Percentiles rank a stretch among this genome's conserved stretches.
Conservation (phyloP, 2,797 vertebrate species). For the Pseudochromis fuscus region DNA sequence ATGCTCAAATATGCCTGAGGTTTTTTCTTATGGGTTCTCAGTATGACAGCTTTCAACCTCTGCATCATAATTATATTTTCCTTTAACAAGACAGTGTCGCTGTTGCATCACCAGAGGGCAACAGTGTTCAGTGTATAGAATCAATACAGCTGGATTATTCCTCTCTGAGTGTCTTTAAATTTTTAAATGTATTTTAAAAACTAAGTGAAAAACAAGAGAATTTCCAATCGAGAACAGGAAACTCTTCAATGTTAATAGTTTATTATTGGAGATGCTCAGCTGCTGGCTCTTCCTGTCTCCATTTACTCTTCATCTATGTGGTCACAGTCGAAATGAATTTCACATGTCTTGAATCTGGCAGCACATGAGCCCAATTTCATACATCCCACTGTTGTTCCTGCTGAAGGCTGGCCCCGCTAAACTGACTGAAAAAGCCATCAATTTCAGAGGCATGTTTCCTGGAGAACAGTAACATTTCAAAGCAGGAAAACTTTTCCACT, state of each 20-base stretch:
- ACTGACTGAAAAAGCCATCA: slow-evolving; percentile 32
- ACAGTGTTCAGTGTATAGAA: no score
- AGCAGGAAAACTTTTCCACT: not conserved
- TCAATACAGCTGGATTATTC: no score
- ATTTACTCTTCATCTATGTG: slow-evolving; percentile 38
- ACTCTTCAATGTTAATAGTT: not conserved
- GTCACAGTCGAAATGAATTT: slow-evolving; percentile 53
- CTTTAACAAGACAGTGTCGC: no score
- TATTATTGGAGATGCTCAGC: slow-evolving; percentile 4
- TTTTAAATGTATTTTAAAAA: no score
- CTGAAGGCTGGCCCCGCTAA: slow-evolving; percentile 13
- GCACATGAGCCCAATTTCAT: slow-evolving; percentile 54
- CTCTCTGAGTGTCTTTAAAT: not conserved
- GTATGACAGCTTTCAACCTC: no score
- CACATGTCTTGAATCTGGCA: slow-evolving; percentile 37
- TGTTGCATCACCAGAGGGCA: no score
- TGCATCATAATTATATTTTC: no score
- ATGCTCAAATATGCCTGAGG: no score
- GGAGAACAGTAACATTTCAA: slow-evolving; percentile 28
- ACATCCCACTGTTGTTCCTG: slow-evolving; percentile 51
- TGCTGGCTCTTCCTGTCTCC: slow-evolving; percentile 17
- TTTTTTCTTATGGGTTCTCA: no score
- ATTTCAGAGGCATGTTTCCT: slow-evolving; percentile 21
- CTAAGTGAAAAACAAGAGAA: no score
- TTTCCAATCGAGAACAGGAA: not conserved